Base-by-base conservation (phyloP, 2,797 vertebrate genomes). In the Tarsius wallacei region DNA sequence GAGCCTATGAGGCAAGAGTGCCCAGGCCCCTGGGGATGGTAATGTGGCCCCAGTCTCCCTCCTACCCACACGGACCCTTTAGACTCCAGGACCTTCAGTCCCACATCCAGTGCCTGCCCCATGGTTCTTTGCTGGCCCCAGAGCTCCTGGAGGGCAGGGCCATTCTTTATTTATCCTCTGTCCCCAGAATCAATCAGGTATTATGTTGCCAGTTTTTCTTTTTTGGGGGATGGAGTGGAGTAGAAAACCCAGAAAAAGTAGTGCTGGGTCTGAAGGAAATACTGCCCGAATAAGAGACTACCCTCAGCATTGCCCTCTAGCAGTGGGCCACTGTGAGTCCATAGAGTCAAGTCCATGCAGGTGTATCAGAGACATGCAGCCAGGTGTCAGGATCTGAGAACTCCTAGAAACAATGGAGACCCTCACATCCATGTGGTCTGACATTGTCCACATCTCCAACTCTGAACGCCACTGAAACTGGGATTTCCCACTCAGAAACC, bases 211-310 rank as follows among this genome's bases (percentile, higher is more conserved):
- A 42, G 31, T 47, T 85, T 51, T 57, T 42, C 21, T 70, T 31
- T 57, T 31, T 33, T 0, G 0, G 8, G 22, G 36, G 3, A 14
- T 16, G 21, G n/a, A 3, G 47, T 61, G 6, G 14, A 36, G 24
- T 13, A 95, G 17, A 87, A 55, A 70, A 15, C 51, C 81, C 49
- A 91, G 64, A 0, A 33, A 17, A 36, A 78, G 36, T 7, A 55
- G 5, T 8, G 15, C 22, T 70, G 33, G 26, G 21, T 86, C 71
- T 91, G 63, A 87, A 86, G 86, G 36, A 89, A 94, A 74, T 64
- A 87, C 2, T 70, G 77, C 59, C 51, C 8, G 53, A 88, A 78
- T 70, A 24, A 66, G 15, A 59, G 21, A 33, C 36, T 8, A 49
- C 7, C 22, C 33, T 77, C 28, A 77, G 15, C 6, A 21, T 26